Evolutionary conservation across 2,888 invertebrate genomes (phyloP), one percentile per base, ranked within the genome.

Genomic region (Furcula furcula): DNA sequence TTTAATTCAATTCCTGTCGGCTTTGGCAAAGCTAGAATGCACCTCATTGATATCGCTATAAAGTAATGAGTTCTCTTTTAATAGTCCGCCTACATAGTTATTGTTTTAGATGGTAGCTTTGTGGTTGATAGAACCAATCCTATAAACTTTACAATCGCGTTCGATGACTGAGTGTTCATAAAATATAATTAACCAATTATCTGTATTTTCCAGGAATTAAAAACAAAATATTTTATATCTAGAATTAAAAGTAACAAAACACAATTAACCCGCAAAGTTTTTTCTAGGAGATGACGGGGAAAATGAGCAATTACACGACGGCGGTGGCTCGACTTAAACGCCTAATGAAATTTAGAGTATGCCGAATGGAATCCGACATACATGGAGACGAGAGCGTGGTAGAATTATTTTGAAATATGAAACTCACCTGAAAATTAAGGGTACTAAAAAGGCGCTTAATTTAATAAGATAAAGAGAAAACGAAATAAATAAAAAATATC

Each of bases 261-360:
- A 56, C 40, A 56, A 60, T 64, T 62, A 66, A 44, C 49, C 59
- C 47, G 55, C 29, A 56, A 51, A 60, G 55, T 61, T 63, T 74
- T 83, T 83, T 80, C 57, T 63, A 65, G 67, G 65, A 76, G 74
- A 75, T 72, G 75, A 70, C 72, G 77, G 65, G 64, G 81, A 77
- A 86, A 85, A 87, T 86, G 83, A 87, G 85, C 84, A 85, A 86
- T 86, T 86, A 85, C 70, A 70, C 61, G 75, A 57, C 70, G 80
- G 70, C 76, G 81, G 85, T 79, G 73, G 78, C 78, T 79, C 76
- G 74, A 80, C 76, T 81, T 82, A 76, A 80, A 78, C 82, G 74
- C 73, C 74, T 88, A 84, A 88, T 86, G 82, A 86, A 87, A 88
- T 88, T 87, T 86, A 86, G 82, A 82, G 78, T 82, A 85, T 82